phyloP scores from a whole-genome alignment of 1,140 invertebrate species.

The Vanessa atalanta region DNA sequence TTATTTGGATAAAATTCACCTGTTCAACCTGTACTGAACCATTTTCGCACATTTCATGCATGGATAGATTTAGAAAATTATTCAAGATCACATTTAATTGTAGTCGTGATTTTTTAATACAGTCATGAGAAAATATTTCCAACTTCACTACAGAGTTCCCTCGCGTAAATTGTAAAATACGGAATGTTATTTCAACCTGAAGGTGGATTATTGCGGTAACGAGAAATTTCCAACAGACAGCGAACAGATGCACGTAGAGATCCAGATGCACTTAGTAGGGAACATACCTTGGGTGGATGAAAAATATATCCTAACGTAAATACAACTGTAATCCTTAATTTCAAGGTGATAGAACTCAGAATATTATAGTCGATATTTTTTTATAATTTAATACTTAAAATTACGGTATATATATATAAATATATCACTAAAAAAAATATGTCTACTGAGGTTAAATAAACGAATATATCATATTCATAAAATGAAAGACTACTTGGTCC shows the following conservation, averaged over 20 bases:
- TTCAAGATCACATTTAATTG: no score
- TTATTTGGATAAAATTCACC: no score
- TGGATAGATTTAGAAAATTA: no score
- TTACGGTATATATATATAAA: background rate
- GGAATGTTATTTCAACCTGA: slow-evolving; percentile 49
- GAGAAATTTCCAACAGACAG: slow-evolving; percentile 56
- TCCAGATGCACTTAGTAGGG: slow-evolving; percentile 60
- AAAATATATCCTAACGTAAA: background rate
- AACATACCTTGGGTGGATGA: background rate
- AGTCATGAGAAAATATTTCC: slow-evolving; percentile 4
- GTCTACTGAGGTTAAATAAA: no score
- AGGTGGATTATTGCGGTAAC: slow-evolving; percentile 65
- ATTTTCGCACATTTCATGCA: no score
- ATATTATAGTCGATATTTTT: background rate
- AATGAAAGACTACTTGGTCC: no score
- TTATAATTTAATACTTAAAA: background rate
- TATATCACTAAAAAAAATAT: no score
- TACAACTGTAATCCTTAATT: background rate
- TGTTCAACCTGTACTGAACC: no score
- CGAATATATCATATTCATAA: no score
- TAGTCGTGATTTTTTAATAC: background rate
- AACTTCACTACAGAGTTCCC: slow-evolving; percentile 15
- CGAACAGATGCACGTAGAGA: slow-evolving; percentile 56
- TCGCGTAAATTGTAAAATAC: slow-evolving; percentile 54
- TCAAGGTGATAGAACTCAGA: background rate